phyloP scores from a whole-genome alignment of 2,888 invertebrate genomes.

The Cerceris ruficornis region DNA sequence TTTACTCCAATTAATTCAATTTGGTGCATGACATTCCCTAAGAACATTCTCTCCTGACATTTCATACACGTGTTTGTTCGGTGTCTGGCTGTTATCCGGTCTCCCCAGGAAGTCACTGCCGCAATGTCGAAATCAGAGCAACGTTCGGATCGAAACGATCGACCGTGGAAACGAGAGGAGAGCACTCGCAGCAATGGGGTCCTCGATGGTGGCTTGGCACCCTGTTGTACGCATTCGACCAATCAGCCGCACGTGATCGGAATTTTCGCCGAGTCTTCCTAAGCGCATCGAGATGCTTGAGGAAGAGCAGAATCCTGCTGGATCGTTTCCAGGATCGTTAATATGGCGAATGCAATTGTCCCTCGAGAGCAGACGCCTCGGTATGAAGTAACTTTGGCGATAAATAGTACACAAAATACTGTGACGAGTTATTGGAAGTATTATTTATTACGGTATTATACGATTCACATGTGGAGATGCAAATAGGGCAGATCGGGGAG shows the following conservation, averaged over 20 bases:
- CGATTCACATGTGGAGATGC: not conserved
- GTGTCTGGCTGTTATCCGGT: not conserved
- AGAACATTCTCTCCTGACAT: too few relatives aligned
- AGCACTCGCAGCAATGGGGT: conserved; percentile 5
- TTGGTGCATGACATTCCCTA: too few relatives aligned
- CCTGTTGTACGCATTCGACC: conserved; percentile 49
- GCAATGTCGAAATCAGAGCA: conserved; percentile 35
- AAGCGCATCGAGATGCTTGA: conserved; percentile 19
- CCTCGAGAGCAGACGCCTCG: conserved; percentile 21
- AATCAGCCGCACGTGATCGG: conserved; percentile 69
- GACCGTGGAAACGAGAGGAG: conserved; percentile 16
- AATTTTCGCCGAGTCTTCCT: conserved; percentile 46
- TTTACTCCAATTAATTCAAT: too few relatives aligned
- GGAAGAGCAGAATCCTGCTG: conserved; percentile 36
- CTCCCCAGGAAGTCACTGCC: not conserved
- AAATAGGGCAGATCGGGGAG: too few relatives aligned
- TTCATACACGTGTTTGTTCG: not conserved
- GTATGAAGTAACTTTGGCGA: conserved; percentile 20
- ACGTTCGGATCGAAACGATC: conserved; percentile 6
- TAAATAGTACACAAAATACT: not conserved
- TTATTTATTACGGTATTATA: not conserved
- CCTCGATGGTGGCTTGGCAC: conserved; percentile 35
- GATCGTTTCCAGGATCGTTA: conserved; percentile 63
- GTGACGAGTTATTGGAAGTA: not conserved
- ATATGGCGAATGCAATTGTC: conserved; percentile 34